A percentile compares a stretch with the other conserved stretches of the same genome.
Evolutionary conservation across 2,888 invertebrate species (phyloP).

Genomic region (Rhimphoctona megacephalus): DNA sequence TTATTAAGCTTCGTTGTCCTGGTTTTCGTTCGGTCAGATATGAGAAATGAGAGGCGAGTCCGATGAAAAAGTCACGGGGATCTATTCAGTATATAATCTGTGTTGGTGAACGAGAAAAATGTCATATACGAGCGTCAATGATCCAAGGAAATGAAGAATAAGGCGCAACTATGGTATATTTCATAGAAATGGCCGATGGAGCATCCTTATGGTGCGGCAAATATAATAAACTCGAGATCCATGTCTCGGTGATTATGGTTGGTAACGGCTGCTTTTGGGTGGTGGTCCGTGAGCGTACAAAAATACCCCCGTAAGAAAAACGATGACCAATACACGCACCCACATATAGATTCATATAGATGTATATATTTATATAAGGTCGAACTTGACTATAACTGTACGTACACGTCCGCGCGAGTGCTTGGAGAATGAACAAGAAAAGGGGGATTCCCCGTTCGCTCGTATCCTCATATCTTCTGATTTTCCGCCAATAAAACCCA

Average conservation of each 20-base stretch:
- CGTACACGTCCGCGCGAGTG: slow-evolving; percentile 4
- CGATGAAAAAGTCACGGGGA: slow-evolving; percentile 42
- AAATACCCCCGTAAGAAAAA: slow-evolving; percentile 71
- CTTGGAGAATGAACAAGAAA: slow-evolving; percentile 68
- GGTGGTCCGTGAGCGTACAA: slow-evolving; percentile 74
- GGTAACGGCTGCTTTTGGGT: slow-evolving; percentile 71
- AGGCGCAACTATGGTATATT: slow-evolving; percentile 55
- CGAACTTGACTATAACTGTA: slow-evolving; percentile 26
- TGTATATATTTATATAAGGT: background rate
- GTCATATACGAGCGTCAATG: slow-evolving; percentile 40
- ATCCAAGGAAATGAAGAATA: slow-evolving; percentile 57
- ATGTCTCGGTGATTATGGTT: slow-evolving; percentile 82
- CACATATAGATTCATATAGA: background rate
- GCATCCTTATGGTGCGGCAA: slow-evolving; percentile 83
- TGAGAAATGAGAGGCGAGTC: slow-evolving; percentile 38
- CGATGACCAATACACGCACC: slow-evolving; percentile 43
- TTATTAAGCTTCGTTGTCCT: slow-evolving; percentile 13
- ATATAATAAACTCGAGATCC: slow-evolving; percentile 84
- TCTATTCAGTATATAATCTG: background rate
- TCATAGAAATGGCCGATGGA: slow-evolving; percentile 82
- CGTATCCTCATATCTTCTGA: slow-evolving; percentile 83
- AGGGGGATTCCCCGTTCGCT: slow-evolving; percentile 71
- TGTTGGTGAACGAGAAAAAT: background rate
- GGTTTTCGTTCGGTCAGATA: slow-evolving; percentile 21
- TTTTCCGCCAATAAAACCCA: slow-evolving; percentile 85